phyloP scores from a whole-genome alignment of 64 coral and sea anemone species.

The Montipora capricornis region DNA sequence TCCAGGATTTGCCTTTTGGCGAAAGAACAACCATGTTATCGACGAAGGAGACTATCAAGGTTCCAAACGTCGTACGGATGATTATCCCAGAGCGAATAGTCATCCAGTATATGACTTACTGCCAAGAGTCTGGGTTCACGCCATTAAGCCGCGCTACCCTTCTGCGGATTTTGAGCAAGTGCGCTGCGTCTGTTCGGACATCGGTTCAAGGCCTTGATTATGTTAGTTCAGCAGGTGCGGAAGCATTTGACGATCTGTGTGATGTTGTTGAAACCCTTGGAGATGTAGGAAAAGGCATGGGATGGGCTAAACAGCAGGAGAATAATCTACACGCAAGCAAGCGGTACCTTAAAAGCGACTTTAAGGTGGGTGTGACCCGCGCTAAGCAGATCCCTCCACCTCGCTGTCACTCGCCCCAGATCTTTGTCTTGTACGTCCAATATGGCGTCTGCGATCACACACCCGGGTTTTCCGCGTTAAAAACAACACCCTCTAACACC shows the following conservation, averaged over 20 bases:
- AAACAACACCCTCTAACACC: too few species aligned
- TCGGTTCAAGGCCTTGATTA: slow-evolving; percentile 61
- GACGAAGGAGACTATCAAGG: slow-evolving; percentile 42
- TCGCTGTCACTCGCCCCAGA: too few species aligned
- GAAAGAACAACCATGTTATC: slow-evolving; percentile 44
- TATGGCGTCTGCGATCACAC: too few species aligned
- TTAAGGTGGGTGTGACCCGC: slow-evolving; percentile 47
- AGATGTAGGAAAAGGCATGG: slow-evolving; percentile 38
- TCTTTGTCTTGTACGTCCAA: too few species aligned
- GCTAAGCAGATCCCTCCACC: too few species aligned
- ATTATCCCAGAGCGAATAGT: slow-evolving; percentile 39
- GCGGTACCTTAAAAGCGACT: slow-evolving; percentile 63
- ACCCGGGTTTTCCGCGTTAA: too few species aligned
- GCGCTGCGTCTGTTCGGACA: slow-evolving; percentile 46
- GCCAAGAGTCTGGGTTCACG: slow-evolving; percentile 37
- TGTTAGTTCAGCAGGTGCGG: slow-evolving; percentile 35
- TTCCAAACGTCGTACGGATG: slow-evolving; percentile 61
- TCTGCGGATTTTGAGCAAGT: slow-evolving; percentile 29
- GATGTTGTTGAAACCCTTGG: not conserved
- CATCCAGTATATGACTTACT: slow-evolving; percentile 19
- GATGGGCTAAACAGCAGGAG: slow-evolving; percentile 29
- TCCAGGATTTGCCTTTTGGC: slow-evolving; percentile 63
- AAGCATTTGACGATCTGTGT: too few species aligned
- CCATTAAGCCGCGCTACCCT: slow-evolving; percentile 51
- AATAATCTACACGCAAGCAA: slow-evolving; percentile 39